Conservation (phyloP, 35 echinoderm and acorn worm species). For the Ophioderma brevispina region DNA sequence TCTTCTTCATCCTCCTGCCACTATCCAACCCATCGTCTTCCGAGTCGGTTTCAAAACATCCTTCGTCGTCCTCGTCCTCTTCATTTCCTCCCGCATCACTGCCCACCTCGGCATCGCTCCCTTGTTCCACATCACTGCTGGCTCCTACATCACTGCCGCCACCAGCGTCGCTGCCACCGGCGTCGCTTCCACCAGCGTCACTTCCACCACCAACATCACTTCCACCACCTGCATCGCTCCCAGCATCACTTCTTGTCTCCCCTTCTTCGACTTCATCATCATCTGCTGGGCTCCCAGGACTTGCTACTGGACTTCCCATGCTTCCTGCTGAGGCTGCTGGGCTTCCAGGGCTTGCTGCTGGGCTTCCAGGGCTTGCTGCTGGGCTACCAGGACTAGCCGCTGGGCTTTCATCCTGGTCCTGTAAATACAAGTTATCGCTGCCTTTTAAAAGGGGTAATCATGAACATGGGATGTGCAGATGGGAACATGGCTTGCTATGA, state of each 20-base stretch:
- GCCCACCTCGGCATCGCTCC: conserved; percentile 20
- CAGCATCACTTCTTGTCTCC: background rate
- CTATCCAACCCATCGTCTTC: conserved; percentile 72
- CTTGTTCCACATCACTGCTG: background rate
- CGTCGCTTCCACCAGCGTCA: background rate
- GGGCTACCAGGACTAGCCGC: background rate
- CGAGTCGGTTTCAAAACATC: conserved; percentile 58
- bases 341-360: background rate
- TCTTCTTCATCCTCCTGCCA: conserved; percentile 43
- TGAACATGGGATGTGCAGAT: background rate
- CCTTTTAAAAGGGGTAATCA: background rate
- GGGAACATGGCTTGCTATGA: too few relatives aligned
- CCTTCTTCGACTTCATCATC: background rate
- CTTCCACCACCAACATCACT: conserved; percentile 6
- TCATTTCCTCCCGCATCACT: conserved; percentile 25
- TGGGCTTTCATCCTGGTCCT: background rate
- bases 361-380: background rate
- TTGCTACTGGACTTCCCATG: background rate
- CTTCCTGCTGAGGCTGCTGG: background rate
- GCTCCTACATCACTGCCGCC: background rate
- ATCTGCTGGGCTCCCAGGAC: background rate
- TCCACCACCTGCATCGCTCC: conserved; percentile 21
- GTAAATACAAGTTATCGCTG: background rate
- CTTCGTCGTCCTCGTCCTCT: conserved; percentile 66
- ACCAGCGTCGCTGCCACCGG: background rate